Evolutionary conservation across 2,888 invertebrate genomes (phyloP), one percentile per base, ranked within the genome.

Genomic region (Acanthosoma haemorrhoidale): DNA sequence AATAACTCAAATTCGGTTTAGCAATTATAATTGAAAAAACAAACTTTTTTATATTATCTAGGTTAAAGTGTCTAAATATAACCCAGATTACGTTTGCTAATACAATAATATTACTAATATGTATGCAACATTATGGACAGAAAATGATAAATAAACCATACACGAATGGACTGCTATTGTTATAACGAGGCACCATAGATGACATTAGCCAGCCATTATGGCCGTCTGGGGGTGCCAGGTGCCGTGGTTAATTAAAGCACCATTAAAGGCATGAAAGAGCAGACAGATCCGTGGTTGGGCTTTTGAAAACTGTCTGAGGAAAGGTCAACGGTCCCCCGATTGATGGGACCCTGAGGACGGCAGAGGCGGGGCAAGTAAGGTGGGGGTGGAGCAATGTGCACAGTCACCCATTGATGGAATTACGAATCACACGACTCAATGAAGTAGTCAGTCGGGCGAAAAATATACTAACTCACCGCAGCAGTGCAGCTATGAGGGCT

Each of bases 221-320:
- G n/a, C n/a, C n/a, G n/a, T n/a, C n/a, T n/a, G n/a, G n/a, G n/a
- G n/a, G n/a, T n/a, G n/a, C n/a, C n/a, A n/a, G n/a, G n/a, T n/a
- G n/a, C n/a, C n/a, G n/a, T n/a, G 51, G 0, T 51, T 25, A 51
- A 51, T 51, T n/a, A 51, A 51, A 51, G 51, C n/a, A n/a, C 13
- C 25, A n/a, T 51, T 51, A 25, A 51, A 25, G 51, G 51, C 29
- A 51, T 51, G 29, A 25, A 25, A n/a, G 18, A 13, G 21, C 21
- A 25, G n/a, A 51, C 51, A 25, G 51, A 9, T 18, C 2, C 18
- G 21, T 5, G 25, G 25, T 51, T 25, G 29, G 51, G n/a, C 2
- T 51, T 51, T 51, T 51, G 51, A 51, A 51, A 51, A 51, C 21
- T 51, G 51, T 29, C 29, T 51, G n/a, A 51, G 29, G n/a, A 51